Evolutionary conservation across 2,797 vertebrate species (phyloP), one percentile per base, ranked within the genome.

Genomic region (Momotus momota): DNA sequence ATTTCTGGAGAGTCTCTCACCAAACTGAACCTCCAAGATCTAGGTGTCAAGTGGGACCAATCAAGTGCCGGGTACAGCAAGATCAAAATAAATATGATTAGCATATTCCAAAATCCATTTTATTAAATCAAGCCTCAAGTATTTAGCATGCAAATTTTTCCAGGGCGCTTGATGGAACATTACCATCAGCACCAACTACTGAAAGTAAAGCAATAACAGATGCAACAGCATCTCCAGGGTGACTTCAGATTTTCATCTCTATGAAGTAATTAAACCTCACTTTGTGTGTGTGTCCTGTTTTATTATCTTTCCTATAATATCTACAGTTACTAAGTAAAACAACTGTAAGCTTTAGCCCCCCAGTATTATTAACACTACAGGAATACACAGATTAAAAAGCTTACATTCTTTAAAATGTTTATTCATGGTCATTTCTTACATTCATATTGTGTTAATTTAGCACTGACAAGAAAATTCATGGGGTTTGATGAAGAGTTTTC

Each of bases 81-180:
- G 26, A 87, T 77, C 26, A 88, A 95, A 90, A 73, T 86, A 84
- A 81, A 14, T 4, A 40, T n/a, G 35, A 90, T 83, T 75, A 77
- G 8, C 65, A 70, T 95, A 89, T 89, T 86, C 85, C 71, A 85
- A 95, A 94, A 66, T 40, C 54, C 16, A 48, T 86, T 97, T 88
- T 95, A 90, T 88, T 90, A 93, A 86, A 52, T 69, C 67, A 83
- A 92, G 40, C 66, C 72, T 79, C 41, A 74, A 83, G 38, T 89
- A 92, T 83, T 95, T 91, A 87, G 46, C 67, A 93, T 94, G 60
- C 64, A 93, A 77, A 88, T 94, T 97, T 96, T 96, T 84, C 73
- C 79, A 84, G 70, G 49, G 72, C 48, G 60, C 80, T 74, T 69
- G 46, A 88, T 70, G 57, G 71, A 90, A 64, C 45, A 55, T 61